A percentile compares a stretch with the other conserved stretches of the same genome.
Evolutionary conservation across 2,888 invertebrate genomes (phyloP).

Genomic region (Vandiemenella viatica): DNA sequence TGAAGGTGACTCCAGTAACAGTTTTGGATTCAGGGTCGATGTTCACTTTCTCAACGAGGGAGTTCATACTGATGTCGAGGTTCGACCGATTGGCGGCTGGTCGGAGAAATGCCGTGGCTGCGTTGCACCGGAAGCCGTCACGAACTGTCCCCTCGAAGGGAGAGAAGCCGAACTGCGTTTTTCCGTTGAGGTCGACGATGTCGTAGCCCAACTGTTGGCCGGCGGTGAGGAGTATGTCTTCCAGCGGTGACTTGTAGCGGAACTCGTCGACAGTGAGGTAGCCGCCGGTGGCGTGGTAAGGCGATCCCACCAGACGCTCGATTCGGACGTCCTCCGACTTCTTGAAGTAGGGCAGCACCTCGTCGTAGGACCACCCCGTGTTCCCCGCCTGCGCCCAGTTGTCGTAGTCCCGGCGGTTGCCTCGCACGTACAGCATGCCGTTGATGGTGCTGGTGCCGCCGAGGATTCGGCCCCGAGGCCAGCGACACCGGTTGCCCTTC

Average conservation of each 20-base stretch:
- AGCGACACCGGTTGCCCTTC: slow-evolving; percentile 18
- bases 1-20: slow-evolving; percentile 22
- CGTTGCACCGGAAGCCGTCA: slow-evolving; percentile 18
- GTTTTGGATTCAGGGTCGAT: slow-evolving; percentile 20
- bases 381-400: slow-evolving; percentile 31
- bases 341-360: slow-evolving; percentile 31
- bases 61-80: slow-evolving; percentile 20
- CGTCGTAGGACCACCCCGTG: slow-evolving; percentile 30
- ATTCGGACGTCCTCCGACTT: slow-evolving; percentile 20
- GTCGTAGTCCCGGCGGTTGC: slow-evolving; percentile 31
- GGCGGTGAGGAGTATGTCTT: slow-evolving; percentile 17
- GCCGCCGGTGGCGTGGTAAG: slow-evolving; percentile 13
- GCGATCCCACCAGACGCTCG: not conserved
- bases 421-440: slow-evolving; percentile 34
- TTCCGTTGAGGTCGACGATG: slow-evolving; percentile 12
- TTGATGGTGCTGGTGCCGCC: slow-evolving; percentile 33
- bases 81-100: slow-evolving; percentile 17
- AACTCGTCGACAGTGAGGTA: slow-evolving; percentile 14
- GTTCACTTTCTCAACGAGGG: slow-evolving; percentile 21
- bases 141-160: slow-evolving; percentile 15
- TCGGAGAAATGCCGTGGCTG: slow-evolving; percentile 20
- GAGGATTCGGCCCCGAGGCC: slow-evolving; percentile 28
- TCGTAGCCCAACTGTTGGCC: slow-evolving; percentile 22
- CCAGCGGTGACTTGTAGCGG: slow-evolving; percentile 6
- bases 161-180: slow-evolving; percentile 13